A percentile compares a stretch with the other conserved stretches of the same genome.
phyloP scores from a whole-genome alignment of 2,888 invertebrate species.

The Drosophila formosana region DNA sequence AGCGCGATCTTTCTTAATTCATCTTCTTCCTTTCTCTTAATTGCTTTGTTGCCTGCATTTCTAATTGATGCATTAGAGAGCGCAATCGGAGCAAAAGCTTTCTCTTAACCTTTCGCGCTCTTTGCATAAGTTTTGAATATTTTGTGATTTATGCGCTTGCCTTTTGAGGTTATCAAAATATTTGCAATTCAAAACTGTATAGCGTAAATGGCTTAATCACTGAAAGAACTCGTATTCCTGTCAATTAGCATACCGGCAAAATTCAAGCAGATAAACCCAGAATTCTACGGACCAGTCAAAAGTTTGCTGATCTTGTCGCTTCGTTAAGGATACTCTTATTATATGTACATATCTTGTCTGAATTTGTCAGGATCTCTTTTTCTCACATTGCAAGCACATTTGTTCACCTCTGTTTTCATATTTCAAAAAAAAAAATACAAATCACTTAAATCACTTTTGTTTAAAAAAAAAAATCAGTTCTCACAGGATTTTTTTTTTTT shows the following conservation, averaged over 20 bases:
- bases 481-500: conserved; percentile 7
- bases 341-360: not conserved
- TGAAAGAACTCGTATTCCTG: conserved; percentile 15
- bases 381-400: not conserved
- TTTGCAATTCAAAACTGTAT: conserved; percentile 4
- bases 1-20: no score
- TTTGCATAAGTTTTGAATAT: not conserved
- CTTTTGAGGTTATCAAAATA: not conserved
- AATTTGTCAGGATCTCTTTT: not conserved
- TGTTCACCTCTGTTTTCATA: not conserved
- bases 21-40: no score
- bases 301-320: not conserved
- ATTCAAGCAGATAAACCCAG: not conserved
- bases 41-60: no score
- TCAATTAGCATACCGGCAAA: conserved; percentile 41
- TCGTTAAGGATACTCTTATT: not conserved
- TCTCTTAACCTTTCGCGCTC: conserved; percentile 1
- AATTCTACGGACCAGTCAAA: not conserved
- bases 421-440: conserved; percentile 25
- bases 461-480: not conserved
- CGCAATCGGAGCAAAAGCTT: not conserved
- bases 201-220: not conserved
- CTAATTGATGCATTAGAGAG: not conserved
- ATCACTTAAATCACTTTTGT: not conserved
- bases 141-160: not conserved